Conservation (phyloP, 2,888 invertebrate species). For the Ferrisia virgata region DNA sequence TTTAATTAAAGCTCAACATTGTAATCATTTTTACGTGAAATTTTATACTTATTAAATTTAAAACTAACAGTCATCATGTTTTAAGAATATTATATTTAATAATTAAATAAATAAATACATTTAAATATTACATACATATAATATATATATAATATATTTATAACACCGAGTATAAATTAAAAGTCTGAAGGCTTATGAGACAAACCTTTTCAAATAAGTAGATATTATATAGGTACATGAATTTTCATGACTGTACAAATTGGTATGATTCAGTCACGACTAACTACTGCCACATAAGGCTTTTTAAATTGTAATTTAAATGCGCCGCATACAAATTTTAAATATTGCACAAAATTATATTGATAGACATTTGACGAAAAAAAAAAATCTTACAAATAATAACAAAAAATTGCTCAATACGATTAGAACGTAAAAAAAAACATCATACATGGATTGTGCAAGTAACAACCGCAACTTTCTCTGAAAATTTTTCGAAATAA, state of each 20-base stretch:
- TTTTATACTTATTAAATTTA: too few species aligned
- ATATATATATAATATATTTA: neutral
- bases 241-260: slow-evolving; percentile 1
- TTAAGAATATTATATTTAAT: neutral
- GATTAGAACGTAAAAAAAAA: neutral
- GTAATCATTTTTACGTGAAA: too few species aligned
- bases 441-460: neutral
- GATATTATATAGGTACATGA: neutral
- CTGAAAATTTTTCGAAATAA: neutral
- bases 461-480: neutral
- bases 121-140: slow-evolving; percentile 10
- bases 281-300: neutral
- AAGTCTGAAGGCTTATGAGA: neutral
- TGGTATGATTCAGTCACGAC: neutral
- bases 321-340: neutral
- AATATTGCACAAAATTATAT: slow-evolving; percentile 16
- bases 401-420: neutral
- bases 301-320: neutral
- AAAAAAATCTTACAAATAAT: neutral
- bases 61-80: neutral
- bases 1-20: too few species aligned
- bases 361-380: neutral
- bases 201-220: slow-evolving; percentile 11
- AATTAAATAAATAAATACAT: slow-evolving; percentile 11
- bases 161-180: slow-evolving; percentile 14